phyloP scores from a whole-genome alignment of 2,888 invertebrate genomes.

The Lumbricus terrestris region DNA sequence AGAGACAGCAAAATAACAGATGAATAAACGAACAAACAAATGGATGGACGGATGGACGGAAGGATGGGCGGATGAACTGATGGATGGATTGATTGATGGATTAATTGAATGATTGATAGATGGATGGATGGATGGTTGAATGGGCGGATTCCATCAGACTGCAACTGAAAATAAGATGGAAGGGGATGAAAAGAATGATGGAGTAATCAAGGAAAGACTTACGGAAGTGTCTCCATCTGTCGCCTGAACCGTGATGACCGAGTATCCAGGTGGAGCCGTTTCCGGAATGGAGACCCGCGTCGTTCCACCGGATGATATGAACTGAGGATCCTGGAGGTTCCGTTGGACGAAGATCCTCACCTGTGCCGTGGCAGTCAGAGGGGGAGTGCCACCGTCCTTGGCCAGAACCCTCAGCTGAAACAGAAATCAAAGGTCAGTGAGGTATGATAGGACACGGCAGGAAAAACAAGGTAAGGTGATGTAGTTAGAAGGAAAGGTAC shows the following conservation, averaged over 20 bases:
- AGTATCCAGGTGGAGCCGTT: slow-evolving; percentile 28
- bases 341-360: slow-evolving; percentile 34
- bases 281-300: slow-evolving; percentile 43
- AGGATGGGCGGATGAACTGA: background rate
- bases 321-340: slow-evolving; percentile 34
- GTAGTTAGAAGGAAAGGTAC: background rate
- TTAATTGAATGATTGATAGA: background rate
- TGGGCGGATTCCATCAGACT: background rate
- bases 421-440: background rate
- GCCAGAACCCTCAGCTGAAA: slow-evolving; percentile 47
- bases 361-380: slow-evolving; percentile 42
- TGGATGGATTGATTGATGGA: background rate
- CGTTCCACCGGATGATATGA: slow-evolving; percentile 13
- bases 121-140: background rate
- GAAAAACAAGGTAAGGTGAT: slow-evolving; percentile 31
- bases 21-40: background rate
- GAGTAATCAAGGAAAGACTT: slow-evolving; percentile 23
- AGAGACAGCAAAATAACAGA: too few relatives aligned
- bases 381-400: slow-evolving; percentile 44
- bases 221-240: slow-evolving; percentile 44
- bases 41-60: background rate
- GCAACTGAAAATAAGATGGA: background rate
- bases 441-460: slow-evolving; percentile 32
- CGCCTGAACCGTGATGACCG: slow-evolving; percentile 44
- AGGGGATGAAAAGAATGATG: background rate